These are phyloP conservation scores for Agapornis roseicollis DNA, from an alignment of 2,113 vertebrate genomes.

Conservation along the genomic window DNA sequence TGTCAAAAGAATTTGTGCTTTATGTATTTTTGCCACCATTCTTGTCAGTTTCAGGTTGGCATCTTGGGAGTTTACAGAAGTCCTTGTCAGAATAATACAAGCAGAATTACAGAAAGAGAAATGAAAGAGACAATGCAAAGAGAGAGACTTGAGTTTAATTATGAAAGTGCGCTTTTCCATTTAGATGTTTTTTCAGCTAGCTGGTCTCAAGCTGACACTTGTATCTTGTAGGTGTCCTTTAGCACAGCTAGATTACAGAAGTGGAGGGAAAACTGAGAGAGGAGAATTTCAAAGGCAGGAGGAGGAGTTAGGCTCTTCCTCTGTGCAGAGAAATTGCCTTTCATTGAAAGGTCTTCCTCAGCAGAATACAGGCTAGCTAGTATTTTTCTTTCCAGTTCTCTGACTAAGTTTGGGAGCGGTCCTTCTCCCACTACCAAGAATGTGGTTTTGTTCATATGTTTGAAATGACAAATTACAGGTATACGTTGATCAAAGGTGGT, in stretches of 20 bases:
- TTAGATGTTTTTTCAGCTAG: neutral
- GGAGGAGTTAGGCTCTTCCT: neutral
- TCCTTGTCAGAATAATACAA: slow-evolving; percentile 56
- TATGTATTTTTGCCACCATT: slow-evolving; percentile 38
- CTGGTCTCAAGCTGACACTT: slow-evolving; percentile 18
- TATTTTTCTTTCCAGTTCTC: neutral
- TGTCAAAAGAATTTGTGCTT: slow-evolving; percentile 59
- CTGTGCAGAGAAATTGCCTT: neutral
- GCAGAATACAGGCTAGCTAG: neutral
- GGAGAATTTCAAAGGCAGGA: neutral
- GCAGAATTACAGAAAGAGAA: slow-evolving; percentile 25
- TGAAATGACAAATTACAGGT: neutral
- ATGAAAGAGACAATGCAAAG: slow-evolving; percentile 38
- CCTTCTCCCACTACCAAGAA: neutral
- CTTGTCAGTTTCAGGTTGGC: slow-evolving; percentile 63
- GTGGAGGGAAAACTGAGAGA: neutral
- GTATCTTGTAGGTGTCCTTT: slow-evolving; percentile 19
- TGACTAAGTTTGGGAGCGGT: neutral
- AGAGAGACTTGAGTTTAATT: slow-evolving; percentile 42
- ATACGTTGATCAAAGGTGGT: neutral
- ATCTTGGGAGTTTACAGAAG: slow-evolving; percentile 41
- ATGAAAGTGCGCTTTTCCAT: neutral
- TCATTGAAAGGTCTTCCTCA: neutral
- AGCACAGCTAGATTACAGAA: neutral
- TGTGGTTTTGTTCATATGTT: neutral